Base-by-base conservation (phyloP, 2,797 vertebrate genomes). In the Argentina silus region DNA sequence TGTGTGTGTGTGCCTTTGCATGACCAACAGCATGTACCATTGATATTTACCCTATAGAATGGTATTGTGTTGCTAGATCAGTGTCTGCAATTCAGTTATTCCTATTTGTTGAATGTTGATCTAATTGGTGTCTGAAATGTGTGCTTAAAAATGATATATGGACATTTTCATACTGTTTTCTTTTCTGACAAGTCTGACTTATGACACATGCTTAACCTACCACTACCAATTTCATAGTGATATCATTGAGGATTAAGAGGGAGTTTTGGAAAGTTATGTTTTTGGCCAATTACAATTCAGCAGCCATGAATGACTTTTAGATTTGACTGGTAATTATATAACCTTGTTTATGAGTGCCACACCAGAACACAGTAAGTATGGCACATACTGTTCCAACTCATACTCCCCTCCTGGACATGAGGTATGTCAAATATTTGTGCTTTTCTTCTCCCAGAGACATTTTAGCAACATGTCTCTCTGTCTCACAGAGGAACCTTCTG, bases 1-100 rank as follows among this genome's bases (percentile, higher is more conserved):
- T 45, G 14, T 15, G 14, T 15, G 47, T 69, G 65, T 66, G 67
- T 83, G 70, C 59, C 11, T 82, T 17, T 79, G 81, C 78, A 77
- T 82, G 83, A 70, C 44, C 50, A 70, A 36, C 69, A 72, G 76
- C 56, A 72, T 53, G 50, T 67, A 44, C 56, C 10, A 6, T 61
- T 72, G 42, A 47, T 57, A 19, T 76, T 65, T 61, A 55, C 63
- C 59, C 50, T 50, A 62, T 73, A 50, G 44, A 74, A 70, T 44
- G 63, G 21, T 72, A 51, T 73, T 74, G 55, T 44, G 7, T 68
- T 53, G 15, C 11, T 63, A 36, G 4, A 15, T 36, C 59, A n/a
- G 12, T 43, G 3, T 15, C 59, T 43, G 11, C 12, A 61, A 42
- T 36, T 15, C 21, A 36, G 57, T 12, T 36, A 2, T 61, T 3